Evolutionary conservation across 1,140 invertebrate genomes (phyloP), one percentile per base, ranked within the genome.

Genomic region (Bicyclus anynana): DNA sequence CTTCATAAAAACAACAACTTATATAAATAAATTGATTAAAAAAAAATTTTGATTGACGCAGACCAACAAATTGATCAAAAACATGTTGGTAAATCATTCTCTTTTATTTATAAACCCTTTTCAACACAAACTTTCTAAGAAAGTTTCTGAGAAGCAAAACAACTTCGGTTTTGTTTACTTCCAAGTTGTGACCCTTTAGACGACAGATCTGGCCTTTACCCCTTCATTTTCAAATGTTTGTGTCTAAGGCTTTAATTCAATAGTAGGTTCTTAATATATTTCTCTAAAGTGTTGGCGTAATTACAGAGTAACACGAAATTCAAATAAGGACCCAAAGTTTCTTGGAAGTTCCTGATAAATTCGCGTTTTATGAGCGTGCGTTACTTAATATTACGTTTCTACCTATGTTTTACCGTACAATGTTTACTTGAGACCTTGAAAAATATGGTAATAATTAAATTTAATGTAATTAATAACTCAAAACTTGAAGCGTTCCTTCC

Each of bases 141-240:
- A 66, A 59, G 37, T 65, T 53, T 38, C 51, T 55, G 47, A 58
- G 46, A 54, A 12, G 47, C 38, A 37, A 59, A 67, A 59, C 54
- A 64, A 63, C 51, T 67, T 63, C 53, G 16, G 58, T 60, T 63
- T 63, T 67, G 57, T 64, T 58, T 67, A 60, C 54, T 60, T 55
- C 27, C 38, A 48, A 44, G 57, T 57, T 54, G 60, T 59, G 56
- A 59, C 61, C 65, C 48, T 55, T 55, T 42, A 48, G 27, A 20
- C n/a, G n/a, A n/a, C n/a, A 59, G 46, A 53, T 7, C 29, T 33
- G 26, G 54, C 38, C 33, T 20, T 44, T 33, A 16, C 49, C 26
- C 33, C 26, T 27, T 59, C 23, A 59, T 48, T 52, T 58, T 48
- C 49, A 37, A 48, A 52, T 48, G 40, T 37, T 47, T 52, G 18